Evolutionary conservation across 2,888 invertebrate species (phyloP), one percentile per base, ranked within the genome.

Genomic region (Luperina nickerlii): DNA sequence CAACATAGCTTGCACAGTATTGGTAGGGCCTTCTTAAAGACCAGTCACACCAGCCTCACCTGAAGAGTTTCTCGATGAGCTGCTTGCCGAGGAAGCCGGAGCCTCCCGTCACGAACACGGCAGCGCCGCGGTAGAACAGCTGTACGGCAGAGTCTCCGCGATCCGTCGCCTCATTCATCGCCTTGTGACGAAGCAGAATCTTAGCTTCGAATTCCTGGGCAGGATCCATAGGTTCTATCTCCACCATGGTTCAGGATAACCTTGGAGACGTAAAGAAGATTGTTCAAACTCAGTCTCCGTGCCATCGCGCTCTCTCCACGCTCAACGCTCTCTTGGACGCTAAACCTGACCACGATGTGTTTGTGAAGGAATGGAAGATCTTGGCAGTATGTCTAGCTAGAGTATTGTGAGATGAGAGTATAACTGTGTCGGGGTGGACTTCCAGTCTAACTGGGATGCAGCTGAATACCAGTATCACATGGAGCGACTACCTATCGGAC

Each of bases 41-140:
- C 8, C 7, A 27, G 27, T 27, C 2, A 5, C 4, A 38, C 4
- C 20, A 3, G 4, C 24, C 74, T 78, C 60, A 87, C 87, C 87
- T 87, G 54, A 81, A 96, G 48, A 99, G 95, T 94, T 99, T 99
- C 94, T 99, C 99, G 0, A 99, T 96, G n/a, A 99, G 95, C 1
- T 99, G 98, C 96, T 99, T 99, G 62, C 99, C 99, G 92, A 99
- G 97, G 94, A 99, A 99, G 13, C 99, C 99, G 0, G 98, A 98
- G n/a, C 98, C 98, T 3, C 99, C 99, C 1, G 87, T 87, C 7
- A 86, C 9, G 13, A 86, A 79, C 6, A 87, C 69, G 0, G 45
- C 42, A 0, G 70, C 24, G 3, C 32, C 78, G 5, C n/a, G 2
- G 57, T 87, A 87, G 66, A 87, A 88, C 69, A 88, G 79, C 63